Base-by-base conservation (phyloP, 2,113 vertebrate species). In the Bos javanicus region DNA sequence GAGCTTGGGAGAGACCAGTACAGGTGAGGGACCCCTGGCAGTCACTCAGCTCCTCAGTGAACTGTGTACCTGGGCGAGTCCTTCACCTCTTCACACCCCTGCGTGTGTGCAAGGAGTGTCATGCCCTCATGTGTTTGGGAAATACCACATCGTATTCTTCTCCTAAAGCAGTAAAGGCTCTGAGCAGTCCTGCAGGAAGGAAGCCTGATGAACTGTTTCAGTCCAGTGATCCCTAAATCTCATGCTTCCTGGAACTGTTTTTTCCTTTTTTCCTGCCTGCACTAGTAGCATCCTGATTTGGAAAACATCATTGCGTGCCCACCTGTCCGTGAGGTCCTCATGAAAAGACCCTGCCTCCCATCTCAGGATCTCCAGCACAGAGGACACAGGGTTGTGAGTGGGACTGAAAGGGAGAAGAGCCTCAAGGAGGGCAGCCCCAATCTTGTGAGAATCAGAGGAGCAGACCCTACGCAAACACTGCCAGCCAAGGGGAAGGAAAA, bases 21-120 rank as follows among this genome's bases (percentile, higher is more conserved):
- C 30, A 39, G 19, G 23, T 0, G 9, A 87, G 50, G 67, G 43
- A 12, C 8, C 8, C 67, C 28, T 5, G 3, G 4, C 19, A 10
- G 21, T 16, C 1, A 21, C 5, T 28, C 0, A 4, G 33, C 33
- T 14, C 48, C n/a, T 3, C 48, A n/a, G 28, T 0, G 15, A 30
- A 30, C n/a, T 6, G 60, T 21, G 54, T 8, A 7, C 60, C 74
- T 6, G 0, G 13, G 25, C 12, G 1, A 74, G 57, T 13, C 52
- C 85, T 28, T 5, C 7, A 25, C 13, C 23, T 59, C 56, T 16
- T 43, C 17, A 13, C 43, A 46, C 48, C 81, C 59, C 93, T 25
- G 30, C 9, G 2, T 14, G 0, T 0, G 0, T 1, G 15, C 67
- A 43, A 30, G 3, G 21, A 64, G 33, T 71, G 52, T 23, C 82